phyloP scores from a whole-genome alignment of 2,888 invertebrate species.

The Aphidius colemani region DNA sequence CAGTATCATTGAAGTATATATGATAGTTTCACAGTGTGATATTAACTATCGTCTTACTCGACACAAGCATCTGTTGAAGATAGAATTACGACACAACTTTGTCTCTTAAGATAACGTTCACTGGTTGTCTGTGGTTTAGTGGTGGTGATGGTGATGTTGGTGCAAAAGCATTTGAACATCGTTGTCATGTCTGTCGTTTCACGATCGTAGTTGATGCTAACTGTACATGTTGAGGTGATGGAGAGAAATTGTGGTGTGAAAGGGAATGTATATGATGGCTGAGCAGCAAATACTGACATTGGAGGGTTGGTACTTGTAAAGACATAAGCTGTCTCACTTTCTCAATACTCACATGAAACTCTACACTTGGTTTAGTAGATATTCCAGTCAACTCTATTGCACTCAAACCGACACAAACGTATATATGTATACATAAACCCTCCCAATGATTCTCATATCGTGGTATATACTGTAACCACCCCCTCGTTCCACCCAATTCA shows the following conservation, averaged over 20 bases:
- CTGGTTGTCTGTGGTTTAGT: conserved; percentile 47
- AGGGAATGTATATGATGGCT: conserved; percentile 58
- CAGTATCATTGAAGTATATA: too few species aligned
- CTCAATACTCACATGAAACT: conserved; percentile 32
- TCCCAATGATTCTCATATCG: conserved; percentile 4
- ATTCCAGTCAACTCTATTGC: conserved; percentile 29
- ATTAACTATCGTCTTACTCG: conserved; percentile 47
- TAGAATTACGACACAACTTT: conserved; percentile 60
- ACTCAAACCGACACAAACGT: conserved; percentile 15
- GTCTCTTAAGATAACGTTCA: conserved; percentile 55
- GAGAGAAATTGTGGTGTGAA: conserved; percentile 37
- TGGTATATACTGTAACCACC: conserved; percentile 30
- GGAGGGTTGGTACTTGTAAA: conserved; percentile 56
- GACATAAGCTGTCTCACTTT: conserved; percentile 37
- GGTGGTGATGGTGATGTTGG: conserved; percentile 38
- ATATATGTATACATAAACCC: conserved; percentile 1
- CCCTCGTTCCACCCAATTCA: conserved; percentile 29
- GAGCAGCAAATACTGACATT: conserved; percentile 47
- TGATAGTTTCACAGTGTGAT: conserved; percentile 12
- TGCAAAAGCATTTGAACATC: conserved; percentile 3
- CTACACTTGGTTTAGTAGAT: conserved; percentile 24
- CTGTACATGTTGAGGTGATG: conserved; percentile 33
- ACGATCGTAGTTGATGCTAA: conserved; percentile 32
- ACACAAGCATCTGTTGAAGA: conserved; percentile 60
- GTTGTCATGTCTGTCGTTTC: neutral